A percentile compares a stretch with the other conserved stretches of the same genome.
phyloP scores from a whole-genome alignment of 2,113 vertebrate species.

The Apodemus sylvaticus region DNA sequence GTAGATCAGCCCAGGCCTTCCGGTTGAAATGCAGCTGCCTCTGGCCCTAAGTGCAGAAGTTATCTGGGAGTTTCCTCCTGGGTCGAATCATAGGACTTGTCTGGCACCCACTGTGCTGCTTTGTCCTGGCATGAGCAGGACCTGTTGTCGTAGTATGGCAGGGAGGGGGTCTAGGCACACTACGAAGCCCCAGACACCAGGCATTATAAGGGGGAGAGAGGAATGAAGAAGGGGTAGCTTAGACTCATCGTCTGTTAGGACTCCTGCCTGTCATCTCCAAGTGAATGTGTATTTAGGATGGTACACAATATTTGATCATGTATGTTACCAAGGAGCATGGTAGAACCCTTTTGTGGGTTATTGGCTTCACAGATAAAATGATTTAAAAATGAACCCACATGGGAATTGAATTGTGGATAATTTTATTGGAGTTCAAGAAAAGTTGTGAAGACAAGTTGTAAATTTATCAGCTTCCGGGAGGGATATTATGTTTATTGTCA shows the following conservation, averaged over 20 bases:
- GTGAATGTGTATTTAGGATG: neutral
- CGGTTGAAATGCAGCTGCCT: too few species aligned
- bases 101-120: neutral
- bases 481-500: neutral
- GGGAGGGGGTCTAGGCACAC: neutral
- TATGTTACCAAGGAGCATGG: neutral
- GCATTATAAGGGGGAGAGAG: neutral
- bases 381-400: neutral
- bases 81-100: neutral
- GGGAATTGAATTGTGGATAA: neutral
- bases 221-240: neutral
- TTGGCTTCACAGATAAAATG: neutral
- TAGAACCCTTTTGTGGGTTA: neutral
- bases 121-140: neutral
- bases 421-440: neutral
- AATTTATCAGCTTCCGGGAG: neutral
- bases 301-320: neutral
- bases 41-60: neutral
- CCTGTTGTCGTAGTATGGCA: neutral
- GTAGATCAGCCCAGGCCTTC: neutral
- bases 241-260: too few species aligned
- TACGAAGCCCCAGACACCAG: neutral
- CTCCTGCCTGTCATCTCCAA: neutral
- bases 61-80: rapidly evolving
- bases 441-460: neutral